A percentile compares a stretch with the other conserved stretches of the same genome.
These are phyloP conservation scores for Phaedon cochleariae DNA, from an alignment of 2,888 invertebrate genomes.

Conservation along the genomic window DNA sequence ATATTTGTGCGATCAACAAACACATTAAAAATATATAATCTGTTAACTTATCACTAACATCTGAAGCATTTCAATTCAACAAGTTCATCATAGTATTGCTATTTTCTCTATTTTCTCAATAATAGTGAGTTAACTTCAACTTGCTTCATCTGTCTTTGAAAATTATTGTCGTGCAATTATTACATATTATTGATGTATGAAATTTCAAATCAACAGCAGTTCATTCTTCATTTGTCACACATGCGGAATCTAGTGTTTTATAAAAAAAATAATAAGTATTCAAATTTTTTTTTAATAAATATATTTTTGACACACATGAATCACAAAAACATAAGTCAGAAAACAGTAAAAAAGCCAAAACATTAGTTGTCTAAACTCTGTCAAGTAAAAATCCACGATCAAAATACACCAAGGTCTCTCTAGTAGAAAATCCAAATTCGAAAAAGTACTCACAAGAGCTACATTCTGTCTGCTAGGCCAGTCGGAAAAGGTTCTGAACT, in stretches of 20 bases:
- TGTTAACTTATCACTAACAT: no score
- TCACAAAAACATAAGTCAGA: neutral
- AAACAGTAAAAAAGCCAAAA: neutral
- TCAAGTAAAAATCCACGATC: neutral
- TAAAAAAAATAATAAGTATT: neutral
- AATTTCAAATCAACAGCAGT: neutral
- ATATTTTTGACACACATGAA: constrained; percentile 1
- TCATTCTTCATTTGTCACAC: neutral
- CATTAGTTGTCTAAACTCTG: neutral
- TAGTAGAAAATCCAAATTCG: constrained; percentile 14
- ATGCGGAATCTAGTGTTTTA: neutral
- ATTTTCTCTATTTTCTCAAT: no score
- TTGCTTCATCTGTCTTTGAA: no score
- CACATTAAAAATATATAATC: no score
- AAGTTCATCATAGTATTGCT: no score
- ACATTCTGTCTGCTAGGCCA: constrained; percentile 30
- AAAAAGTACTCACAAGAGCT: constrained; percentile 53
- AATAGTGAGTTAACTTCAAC: no score
- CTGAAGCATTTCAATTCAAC: no score
- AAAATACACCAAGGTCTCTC: constrained; percentile 15
- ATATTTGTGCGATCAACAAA: no score
- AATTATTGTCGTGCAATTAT: no score
- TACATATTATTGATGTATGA: no score
- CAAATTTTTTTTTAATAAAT: neutral
- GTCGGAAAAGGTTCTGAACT: neutral